Evolutionary conservation across 2,888 invertebrate species (phyloP).

Genomic region (Teleiodes luculella): DNA sequence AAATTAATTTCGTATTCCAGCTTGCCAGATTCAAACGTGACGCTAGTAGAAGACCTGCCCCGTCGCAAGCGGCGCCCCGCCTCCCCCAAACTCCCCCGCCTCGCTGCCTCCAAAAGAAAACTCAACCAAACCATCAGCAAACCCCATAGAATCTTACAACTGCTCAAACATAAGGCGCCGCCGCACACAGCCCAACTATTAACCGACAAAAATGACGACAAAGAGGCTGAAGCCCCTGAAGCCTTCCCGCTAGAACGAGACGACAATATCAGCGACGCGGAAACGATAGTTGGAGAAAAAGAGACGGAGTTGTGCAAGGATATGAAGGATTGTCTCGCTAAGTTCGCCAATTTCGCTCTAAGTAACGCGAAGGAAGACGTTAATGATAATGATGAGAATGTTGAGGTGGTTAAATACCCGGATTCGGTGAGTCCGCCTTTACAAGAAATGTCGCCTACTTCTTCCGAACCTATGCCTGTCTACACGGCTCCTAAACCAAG

Average conservation of each 20-base stretch:
- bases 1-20: slow-evolving; percentile 30
- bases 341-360: slow-evolving; percentile 60
- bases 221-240: slow-evolving; percentile 59
- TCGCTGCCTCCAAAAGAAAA: slow-evolving; percentile 51
- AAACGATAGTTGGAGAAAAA: slow-evolving; percentile 54
- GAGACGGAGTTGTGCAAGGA: slow-evolving; percentile 42
- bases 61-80: slow-evolving; percentile 46
- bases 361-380: slow-evolving; percentile 36
- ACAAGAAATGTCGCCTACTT: slow-evolving; percentile 66
- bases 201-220: slow-evolving; percentile 35
- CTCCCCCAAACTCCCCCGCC: slow-evolving; percentile 47
- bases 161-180: slow-evolving; percentile 51
- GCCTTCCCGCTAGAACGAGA: slow-evolving; percentile 59
- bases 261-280: slow-evolving; percentile 54
- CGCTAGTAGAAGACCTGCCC: slow-evolving; percentile 52
- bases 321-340: slow-evolving; percentile 65
- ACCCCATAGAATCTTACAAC: slow-evolving; percentile 56
- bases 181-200: slow-evolving; percentile 34
- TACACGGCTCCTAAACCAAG: slow-evolving; percentile 51
- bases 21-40: slow-evolving; percentile 52
- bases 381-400: slow-evolving; percentile 31
- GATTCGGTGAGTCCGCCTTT: slow-evolving; percentile 68
- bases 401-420: slow-evolving; percentile 42
- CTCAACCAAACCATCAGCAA: slow-evolving; percentile 38
- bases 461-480: slow-evolving; percentile 51